Evolutionary conservation across 2,888 invertebrate species (phyloP), one percentile per base, ranked within the genome.

Genomic region (Diaphora mendica): DNA sequence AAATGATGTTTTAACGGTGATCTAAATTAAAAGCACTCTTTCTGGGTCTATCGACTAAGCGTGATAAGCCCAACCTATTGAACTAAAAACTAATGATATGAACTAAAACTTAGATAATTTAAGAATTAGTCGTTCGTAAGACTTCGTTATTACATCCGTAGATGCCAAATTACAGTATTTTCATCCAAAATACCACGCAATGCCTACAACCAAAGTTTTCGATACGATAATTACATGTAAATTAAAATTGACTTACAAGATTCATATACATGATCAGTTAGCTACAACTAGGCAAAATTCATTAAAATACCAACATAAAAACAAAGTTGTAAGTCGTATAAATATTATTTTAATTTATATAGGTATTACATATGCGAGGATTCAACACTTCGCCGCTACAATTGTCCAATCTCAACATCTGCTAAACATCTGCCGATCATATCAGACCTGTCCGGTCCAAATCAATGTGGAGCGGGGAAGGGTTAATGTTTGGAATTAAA

Each of bases 351-450:
- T 2, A 71, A 65, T n/a, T 64, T 55, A 55, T n/a, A n/a, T n/a
- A n/a, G n/a, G n/a, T n/a, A 55, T 48, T 48, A 48, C 20, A 55
- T 23, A 20, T 48, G 71, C 51, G 26, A 69, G 71, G 69, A 71
- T 70, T 30, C 67, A 68, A 71, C 78, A 74, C 66, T 77, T 68
- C 59, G 51, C 78, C 72, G 79, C 68, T 68, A 73, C 79, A 78
- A 84, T 85, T 83, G 79, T 82, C 82, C 82, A 68, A 81, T 65
- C 55, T 70, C 79, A 91, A 92, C 95, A 95, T 94, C 95, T 94
- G 95, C 92, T 91, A 78, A 86, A 89, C 95, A 95, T 94, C 94
- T 95, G 94, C 81, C 87, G 95, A 94, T 94, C 91, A 92, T 90
- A 94, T 93, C 93, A 90, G 89, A 91, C 91, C 90, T 93, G 94